Base-by-base conservation (phyloP, 2,888 invertebrate species). In the Dromius quadrimaculatus region DNA sequence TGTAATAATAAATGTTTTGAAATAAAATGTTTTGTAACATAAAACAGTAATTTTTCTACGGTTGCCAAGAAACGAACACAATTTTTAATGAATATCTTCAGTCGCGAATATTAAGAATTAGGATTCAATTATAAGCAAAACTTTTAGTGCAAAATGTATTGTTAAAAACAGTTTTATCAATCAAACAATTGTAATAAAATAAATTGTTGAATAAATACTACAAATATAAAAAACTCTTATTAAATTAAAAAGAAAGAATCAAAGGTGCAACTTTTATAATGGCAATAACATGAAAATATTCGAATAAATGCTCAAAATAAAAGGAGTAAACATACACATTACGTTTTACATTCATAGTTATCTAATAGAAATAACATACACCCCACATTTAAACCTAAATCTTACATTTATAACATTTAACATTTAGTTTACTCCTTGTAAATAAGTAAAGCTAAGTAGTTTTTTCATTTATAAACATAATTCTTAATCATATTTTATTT, bases 341-440 rank as follows among this genome's bases (percentile, higher is more conserved):
- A 54, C 50, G 28, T 41, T 41, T 17, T 15, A 15, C 11, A 38
- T 38, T n/a, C n/a, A 50, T 50, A 50, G 22, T 22, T 9, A 54
- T 54, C 50, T 54, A 54, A 54, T 47, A 54, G 50, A 54, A 28
- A 54, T 54, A 54, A 54, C 50, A 23, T 28, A 54, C 50, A 54
- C 50, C 50, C n/a, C 41, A 41, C 32, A n/a, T n/a, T n/a, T n/a
- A n/a, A n/a, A n/a, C n/a, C n/a, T n/a, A n/a, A n/a, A n/a, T n/a
- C n/a, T 54, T 54, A 54, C 28, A 54, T 2, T n/a, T 54, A 54
- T 8, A 41, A 41, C 28, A 28, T 54, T n/a, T 23, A 54, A 23
- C 28, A 28, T 54, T 54, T 3, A 36, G 8, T 36, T 36, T 36
- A 36, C 36, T 36, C 36, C 36, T n/a, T 11, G n/a, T 36, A 2